These are phyloP conservation scores for Tokudaia tokunoshimensis DNA, from an alignment of 2,797 vertebrate genomes.

Conservation along the genomic window DNA sequence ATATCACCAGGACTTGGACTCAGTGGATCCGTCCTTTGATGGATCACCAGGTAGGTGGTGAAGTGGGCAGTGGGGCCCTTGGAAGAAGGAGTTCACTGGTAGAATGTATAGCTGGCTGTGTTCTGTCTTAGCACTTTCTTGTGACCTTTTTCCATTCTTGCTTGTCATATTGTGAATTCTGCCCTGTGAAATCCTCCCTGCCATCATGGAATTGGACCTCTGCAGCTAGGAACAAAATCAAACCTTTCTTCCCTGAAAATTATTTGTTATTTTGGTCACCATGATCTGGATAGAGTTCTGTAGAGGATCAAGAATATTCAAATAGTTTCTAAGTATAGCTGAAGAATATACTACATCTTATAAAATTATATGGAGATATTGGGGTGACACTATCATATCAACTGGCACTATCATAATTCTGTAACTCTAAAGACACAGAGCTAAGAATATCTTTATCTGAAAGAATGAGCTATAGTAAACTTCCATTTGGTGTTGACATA, in stretches of 20 bases:
- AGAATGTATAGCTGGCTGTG: not conserved
- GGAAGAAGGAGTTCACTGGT: not conserved
- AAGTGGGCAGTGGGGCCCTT: not conserved
- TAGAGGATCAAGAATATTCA: not conserved
- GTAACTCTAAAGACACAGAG: not conserved
- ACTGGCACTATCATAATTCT: not conserved
- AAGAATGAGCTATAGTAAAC: not conserved
- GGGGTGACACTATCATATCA: not conserved
- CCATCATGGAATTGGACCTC: not conserved
- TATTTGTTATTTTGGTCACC: not conserved
- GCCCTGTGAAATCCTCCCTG: not conserved
- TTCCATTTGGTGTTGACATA: not conserved
- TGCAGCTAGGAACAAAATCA: not conserved
- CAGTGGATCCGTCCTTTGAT: not conserved
- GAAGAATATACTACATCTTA: not conserved
- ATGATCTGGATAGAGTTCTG: not conserved
- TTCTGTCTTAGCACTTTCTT: not conserved
- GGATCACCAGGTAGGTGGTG: not conserved
- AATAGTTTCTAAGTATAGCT: not conserved
- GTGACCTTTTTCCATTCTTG: not conserved
- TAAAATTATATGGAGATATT: not conserved
- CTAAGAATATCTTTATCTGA: constrained; percentile 32
- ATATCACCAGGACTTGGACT: not conserved
- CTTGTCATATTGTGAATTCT: not conserved
- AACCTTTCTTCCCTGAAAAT: not conserved